A percentile compares a stretch with the other conserved stretches of the same genome.
Conservation (phyloP, 2,797 vertebrate species). For the Argentina silus region DNA sequence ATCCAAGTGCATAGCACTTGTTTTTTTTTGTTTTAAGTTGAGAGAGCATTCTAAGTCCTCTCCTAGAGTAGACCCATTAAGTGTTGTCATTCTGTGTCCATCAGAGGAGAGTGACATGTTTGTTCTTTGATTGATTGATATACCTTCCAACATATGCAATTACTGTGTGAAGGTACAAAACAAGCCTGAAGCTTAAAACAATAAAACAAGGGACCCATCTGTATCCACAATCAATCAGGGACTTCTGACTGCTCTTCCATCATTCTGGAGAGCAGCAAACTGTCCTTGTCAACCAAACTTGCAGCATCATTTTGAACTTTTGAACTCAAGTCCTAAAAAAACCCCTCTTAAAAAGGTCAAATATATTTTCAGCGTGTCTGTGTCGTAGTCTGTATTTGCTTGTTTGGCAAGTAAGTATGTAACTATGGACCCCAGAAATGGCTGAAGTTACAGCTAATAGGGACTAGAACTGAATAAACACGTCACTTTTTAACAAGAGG, state of each 20-base stretch:
- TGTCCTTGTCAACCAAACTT: not conserved
- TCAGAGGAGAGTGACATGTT: not conserved
- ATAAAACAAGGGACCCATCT: not conserved
- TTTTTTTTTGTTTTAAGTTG: not conserved
- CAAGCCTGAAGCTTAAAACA: not conserved
- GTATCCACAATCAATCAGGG: not conserved
- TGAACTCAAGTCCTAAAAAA: not conserved
- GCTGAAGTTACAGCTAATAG: not conserved
- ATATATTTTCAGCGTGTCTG: not conserved
- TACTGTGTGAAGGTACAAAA: not conserved
- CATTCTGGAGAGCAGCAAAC: not conserved
- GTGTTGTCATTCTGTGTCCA: not conserved
- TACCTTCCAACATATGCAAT: not conserved
- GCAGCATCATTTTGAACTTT: not conserved
- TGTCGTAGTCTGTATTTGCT: not conserved
- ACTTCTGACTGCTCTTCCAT: not conserved
- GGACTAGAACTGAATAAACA: not conserved
- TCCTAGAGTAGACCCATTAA: not conserved
- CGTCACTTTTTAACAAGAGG: not conserved
- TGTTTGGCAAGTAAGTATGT: not conserved
- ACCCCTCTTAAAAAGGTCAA: not conserved
- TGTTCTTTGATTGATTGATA: slow-evolving; percentile 4
- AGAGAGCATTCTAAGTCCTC: not conserved
- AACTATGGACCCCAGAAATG: not conserved
- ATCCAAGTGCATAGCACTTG: not conserved